Conservation (phyloP, 2,113 vertebrate genomes). For the Marcusenius ussheri region DNA sequence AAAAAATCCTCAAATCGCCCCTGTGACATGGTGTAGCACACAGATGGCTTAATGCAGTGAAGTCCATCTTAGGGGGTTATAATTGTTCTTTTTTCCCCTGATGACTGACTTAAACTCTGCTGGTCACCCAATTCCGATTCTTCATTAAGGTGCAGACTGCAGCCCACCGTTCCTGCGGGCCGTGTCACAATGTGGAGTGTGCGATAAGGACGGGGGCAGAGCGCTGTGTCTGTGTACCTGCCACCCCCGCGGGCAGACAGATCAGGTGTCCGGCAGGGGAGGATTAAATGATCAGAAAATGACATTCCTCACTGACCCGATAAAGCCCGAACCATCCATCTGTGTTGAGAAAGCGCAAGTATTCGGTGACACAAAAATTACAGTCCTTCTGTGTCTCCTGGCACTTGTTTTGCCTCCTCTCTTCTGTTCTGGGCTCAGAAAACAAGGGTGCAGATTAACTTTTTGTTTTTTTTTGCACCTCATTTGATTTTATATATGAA, state of each 20-base stretch:
- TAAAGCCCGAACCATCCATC: background rate
- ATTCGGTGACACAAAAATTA: background rate
- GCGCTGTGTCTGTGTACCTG: constrained; percentile 24
- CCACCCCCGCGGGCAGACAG: constrained; percentile 36
- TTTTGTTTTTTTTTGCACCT: background rate
- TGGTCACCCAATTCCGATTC: background rate
- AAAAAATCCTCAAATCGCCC: background rate
- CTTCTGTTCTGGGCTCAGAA: background rate
- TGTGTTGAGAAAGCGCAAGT: background rate
- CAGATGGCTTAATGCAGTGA: background rate
- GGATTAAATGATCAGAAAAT: constrained; percentile 52
- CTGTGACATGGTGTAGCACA: background rate
- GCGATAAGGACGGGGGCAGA: constrained; percentile 41
- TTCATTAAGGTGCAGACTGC: background rate
- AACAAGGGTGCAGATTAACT: background rate
- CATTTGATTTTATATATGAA: background rate
- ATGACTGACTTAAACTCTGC: background rate
- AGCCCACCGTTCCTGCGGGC: background rate
- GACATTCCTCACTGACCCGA: constrained; percentile 37
- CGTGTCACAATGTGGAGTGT: constrained; percentile 46
- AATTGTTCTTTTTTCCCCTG: background rate
- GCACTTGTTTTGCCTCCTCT: background rate
- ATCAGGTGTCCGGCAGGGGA: constrained; percentile 29
- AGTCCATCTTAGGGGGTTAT: constrained; percentile 5
- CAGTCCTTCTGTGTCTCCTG: background rate